These are phyloP conservation scores for Mycalesis mineus DNA, from an alignment of 2,888 invertebrate species.

Conservation along the genomic window DNA sequence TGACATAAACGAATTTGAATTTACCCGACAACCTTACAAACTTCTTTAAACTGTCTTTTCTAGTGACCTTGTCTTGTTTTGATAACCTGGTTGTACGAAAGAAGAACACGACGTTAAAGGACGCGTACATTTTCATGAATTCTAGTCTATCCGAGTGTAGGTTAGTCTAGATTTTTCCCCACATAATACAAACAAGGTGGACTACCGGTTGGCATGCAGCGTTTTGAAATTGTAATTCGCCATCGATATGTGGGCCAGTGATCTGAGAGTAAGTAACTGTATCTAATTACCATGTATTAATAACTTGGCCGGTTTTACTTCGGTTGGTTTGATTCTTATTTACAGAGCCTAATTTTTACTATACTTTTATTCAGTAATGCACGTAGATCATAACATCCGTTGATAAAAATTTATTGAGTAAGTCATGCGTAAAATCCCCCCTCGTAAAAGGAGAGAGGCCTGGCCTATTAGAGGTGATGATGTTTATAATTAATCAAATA, in stretches of 20 bases:
- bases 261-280: constrained; percentile 13
- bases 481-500: too few relatives aligned
- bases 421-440: too few relatives aligned
- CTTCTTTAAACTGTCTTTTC: too few relatives aligned
- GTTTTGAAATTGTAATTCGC: constrained; percentile 22
- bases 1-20: too few relatives aligned
- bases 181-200: not conserved
- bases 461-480: too few relatives aligned
- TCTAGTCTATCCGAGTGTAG: not conserved
- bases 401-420: too few relatives aligned
- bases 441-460: too few relatives aligned
- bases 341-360: not conserved
- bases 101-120: not conserved
- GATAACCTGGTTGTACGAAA: not conserved
- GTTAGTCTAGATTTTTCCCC: not conserved
- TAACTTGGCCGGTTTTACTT: constrained; percentile 11
- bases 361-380: not conserved
- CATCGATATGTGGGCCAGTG: constrained; percentile 19
- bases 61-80: too few relatives aligned
- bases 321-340: not conserved
- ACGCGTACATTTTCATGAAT: not conserved
- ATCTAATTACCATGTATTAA: constrained; percentile 20
- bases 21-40: too few relatives aligned
- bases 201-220: not conserved
- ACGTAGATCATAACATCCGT: too few relatives aligned